Conservation (phyloP, 2,797 vertebrate species). For the Liasis olivaceus region DNA sequence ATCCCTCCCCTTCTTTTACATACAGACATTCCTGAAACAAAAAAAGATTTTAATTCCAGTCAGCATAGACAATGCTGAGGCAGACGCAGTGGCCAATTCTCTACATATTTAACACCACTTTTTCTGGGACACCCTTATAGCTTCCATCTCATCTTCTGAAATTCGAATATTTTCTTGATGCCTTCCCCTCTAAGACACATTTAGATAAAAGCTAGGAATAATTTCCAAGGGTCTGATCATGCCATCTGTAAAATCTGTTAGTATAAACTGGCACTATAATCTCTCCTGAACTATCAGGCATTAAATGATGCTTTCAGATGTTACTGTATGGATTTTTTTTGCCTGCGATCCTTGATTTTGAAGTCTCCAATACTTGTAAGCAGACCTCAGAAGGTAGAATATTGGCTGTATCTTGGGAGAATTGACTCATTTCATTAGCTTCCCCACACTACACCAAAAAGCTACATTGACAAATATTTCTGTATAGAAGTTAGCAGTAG, state of each 20-base stretch:
- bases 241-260: neutral
- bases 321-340: neutral
- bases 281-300: neutral
- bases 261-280: neutral
- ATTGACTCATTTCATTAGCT: neutral
- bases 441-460: neutral
- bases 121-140: neutral
- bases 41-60: neutral
- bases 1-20: neutral
- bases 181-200: neutral
- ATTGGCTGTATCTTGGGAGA: neutral
- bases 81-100: neutral
- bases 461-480: neutral
- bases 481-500: slow-evolving; percentile 15
- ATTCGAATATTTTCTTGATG: neutral
- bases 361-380: neutral
- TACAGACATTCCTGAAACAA: neutral
- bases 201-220: neutral
- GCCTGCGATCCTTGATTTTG: neutral
- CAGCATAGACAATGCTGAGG: neutral
- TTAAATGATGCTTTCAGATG: slow-evolving; percentile 1
- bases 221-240: neutral
- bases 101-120: neutral
- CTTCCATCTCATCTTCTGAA: neutral
- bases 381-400: neutral